A percentile compares a stretch with the other conserved stretches of the same genome.
Conservation (phyloP, 2,797 vertebrate genomes). For the Leontocebus nigricollis region DNA sequence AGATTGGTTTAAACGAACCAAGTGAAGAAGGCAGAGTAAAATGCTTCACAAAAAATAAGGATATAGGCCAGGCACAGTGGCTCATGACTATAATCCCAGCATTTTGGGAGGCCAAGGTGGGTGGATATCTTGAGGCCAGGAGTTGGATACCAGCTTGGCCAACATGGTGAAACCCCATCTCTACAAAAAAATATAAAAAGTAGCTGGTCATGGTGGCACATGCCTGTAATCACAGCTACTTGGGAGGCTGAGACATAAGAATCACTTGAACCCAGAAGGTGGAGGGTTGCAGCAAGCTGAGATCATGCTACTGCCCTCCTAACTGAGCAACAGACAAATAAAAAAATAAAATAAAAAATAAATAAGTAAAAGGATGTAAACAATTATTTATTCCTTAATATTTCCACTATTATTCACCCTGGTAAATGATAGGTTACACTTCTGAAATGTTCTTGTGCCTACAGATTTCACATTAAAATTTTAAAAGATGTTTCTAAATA, state of each 20-base stretch:
- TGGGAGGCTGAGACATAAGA: not conserved
- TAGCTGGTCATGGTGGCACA: not conserved
- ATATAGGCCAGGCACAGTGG: not conserved
- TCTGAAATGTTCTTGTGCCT: not conserved
- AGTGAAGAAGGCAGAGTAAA: not conserved
- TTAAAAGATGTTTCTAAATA: not conserved
- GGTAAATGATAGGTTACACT: not conserved
- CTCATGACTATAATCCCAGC: not conserved
- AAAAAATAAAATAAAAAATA: not conserved
- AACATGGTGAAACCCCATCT: not conserved
- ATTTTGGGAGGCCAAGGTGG: not conserved
- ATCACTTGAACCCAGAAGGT: not conserved
- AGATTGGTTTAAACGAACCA: not conserved
- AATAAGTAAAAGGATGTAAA: not conserved
- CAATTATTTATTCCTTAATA: not conserved
- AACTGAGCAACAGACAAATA: not conserved
- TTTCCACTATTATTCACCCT: not conserved
- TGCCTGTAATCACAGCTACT: not conserved
- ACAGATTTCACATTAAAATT: not conserved
- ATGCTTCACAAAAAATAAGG: conserved; percentile 1
- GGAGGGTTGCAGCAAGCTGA: not conserved
- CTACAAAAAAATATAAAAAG: not conserved
- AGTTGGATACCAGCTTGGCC: not conserved
- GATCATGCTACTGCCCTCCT: not conserved
- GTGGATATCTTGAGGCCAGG: not conserved